Base-by-base conservation (phyloP, 2,113 vertebrate genomes). In the Pyxicephalus adspersus region DNA sequence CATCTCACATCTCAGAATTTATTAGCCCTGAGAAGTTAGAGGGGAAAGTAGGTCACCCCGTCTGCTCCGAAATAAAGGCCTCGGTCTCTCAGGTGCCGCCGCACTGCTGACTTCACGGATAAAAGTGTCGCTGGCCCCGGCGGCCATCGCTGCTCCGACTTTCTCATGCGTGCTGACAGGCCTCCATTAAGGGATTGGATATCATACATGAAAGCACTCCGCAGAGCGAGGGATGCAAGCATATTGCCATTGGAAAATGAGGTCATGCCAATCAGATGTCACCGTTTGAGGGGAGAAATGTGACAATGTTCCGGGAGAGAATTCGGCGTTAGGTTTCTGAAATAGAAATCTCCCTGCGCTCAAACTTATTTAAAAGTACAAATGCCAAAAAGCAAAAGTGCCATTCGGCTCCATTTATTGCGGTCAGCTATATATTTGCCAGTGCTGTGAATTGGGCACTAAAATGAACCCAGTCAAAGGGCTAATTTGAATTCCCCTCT, bases 1-100 rank as follows among this genome's bases (percentile, higher is more conserved):
- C 50, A 55, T n/a, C 23, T 55, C 18, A 38, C 64, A 66, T 52
- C 76, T 67, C 29, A 25, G 66, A 28, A 68, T 80, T 72, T 72
- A 80, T 71, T 51, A 71, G 18, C 51, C 65, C 25, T 18, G 57
- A 61, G 55, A 50, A 60, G 34, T 17, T 55, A 63, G 57, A 52
- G 57, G 38, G 57, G 66, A 80, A 80, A 72, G 66, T 63, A 63
- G 78, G 67, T 80, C 78, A 72, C 22, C n/a, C 25, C 6, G 67
- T 71, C 77, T 71, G 77, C 66, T 51, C 31, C 23, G 22, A 63
- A 80, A 80, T 61, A 51, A 64, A n/a, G 45, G 26, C 38, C 23
- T 2, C 25, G 38, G 16, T 63, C 65, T 71, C 66, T 29, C 66
- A 80, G 77, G 77, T 71, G 67, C 29, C 22, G 57, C 66, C 38